Evolutionary conservation across 2,113 vertebrate genomes (phyloP).

Genomic region (Onychostoma macrolepis): DNA sequence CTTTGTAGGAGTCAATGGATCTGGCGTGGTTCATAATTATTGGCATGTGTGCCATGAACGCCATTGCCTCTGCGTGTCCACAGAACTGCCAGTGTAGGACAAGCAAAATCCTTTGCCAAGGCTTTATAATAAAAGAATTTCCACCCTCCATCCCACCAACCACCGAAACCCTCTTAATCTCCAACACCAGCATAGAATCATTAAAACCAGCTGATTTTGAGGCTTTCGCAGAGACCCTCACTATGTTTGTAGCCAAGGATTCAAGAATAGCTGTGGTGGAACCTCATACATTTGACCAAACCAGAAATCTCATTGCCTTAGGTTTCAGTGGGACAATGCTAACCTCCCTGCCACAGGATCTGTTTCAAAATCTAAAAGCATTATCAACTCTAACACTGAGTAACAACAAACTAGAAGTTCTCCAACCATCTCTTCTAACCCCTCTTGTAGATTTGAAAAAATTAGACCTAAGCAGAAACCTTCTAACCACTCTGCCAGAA

Average conservation of each 20-base stretch:
- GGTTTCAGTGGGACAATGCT: constrained; percentile 59
- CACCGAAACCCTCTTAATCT: constrained; percentile 54
- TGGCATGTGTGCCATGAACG: constrained; percentile 58
- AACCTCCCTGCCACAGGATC: constrained; percentile 66
- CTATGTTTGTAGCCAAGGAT: constrained; percentile 52
- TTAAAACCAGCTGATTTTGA: constrained; percentile 67
- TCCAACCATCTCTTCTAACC: constrained; percentile 67
- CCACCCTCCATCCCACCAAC: constrained; percentile 62
- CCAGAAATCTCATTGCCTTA: constrained; percentile 58
- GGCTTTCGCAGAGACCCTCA: constrained; percentile 54
- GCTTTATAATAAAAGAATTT: constrained; percentile 61
- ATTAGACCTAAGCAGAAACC: constrained; percentile 71
- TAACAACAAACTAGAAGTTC: constrained; percentile 73
- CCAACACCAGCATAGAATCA: constrained; percentile 56
- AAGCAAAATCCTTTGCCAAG: constrained; percentile 46
- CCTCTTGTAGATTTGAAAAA: constrained; percentile 47
- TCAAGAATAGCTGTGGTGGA: constrained; percentile 62
- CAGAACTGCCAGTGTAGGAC: constrained; percentile 61
- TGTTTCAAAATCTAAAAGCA: constrained; percentile 79
- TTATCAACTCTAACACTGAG: constrained; percentile 82
- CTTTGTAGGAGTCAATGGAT: constrained; percentile 67
- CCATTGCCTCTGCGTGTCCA: constrained; percentile 65
- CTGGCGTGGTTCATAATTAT: constrained; percentile 57
- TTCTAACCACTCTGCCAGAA: constrained; percentile 61
- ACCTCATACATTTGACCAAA: constrained; percentile 66